Evolutionary conservation across 1,140 invertebrate species (phyloP).

Genomic region (Drosophila erecta): DNA sequence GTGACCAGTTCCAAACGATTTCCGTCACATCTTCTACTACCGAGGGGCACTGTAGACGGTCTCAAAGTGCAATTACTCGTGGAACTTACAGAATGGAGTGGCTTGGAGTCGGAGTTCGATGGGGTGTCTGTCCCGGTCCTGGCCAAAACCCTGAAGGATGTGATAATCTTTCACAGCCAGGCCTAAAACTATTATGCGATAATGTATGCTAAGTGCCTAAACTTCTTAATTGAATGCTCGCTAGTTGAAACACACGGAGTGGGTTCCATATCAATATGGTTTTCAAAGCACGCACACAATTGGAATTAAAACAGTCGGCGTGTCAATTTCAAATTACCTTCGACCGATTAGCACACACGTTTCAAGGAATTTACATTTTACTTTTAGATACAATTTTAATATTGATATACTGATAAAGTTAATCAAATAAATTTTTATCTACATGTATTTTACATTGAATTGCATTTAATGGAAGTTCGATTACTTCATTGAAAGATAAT

Average conservation of each 20-base stretch:
- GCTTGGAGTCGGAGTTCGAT: background rate
- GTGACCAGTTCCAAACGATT: constrained; percentile 56
- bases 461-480: no score
- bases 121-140: constrained; percentile 12
- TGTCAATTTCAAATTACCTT: no score
- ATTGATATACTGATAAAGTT: background rate
- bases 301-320: background rate
- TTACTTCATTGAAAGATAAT: background rate
- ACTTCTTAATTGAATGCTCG: constrained; percentile 32
- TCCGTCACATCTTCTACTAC: constrained; percentile 85
- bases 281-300: background rate
- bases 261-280: background rate
- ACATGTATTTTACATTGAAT: no score
- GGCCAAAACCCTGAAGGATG: constrained; percentile 28
- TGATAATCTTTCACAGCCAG: constrained; percentile 45
- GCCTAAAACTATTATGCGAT: constrained; percentile 44
- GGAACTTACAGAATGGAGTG: constrained; percentile 26
- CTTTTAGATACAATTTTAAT: background rate
- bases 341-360: no score
- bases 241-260: background rate
- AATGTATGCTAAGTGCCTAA: constrained; percentile 63
- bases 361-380: no score
- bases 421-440: background rate
- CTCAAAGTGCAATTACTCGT: constrained; percentile 49
- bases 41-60: constrained; percentile 84